phyloP scores from a whole-genome alignment of 2,113 vertebrate species.

The Campylorhamphus procurvoides region DNA sequence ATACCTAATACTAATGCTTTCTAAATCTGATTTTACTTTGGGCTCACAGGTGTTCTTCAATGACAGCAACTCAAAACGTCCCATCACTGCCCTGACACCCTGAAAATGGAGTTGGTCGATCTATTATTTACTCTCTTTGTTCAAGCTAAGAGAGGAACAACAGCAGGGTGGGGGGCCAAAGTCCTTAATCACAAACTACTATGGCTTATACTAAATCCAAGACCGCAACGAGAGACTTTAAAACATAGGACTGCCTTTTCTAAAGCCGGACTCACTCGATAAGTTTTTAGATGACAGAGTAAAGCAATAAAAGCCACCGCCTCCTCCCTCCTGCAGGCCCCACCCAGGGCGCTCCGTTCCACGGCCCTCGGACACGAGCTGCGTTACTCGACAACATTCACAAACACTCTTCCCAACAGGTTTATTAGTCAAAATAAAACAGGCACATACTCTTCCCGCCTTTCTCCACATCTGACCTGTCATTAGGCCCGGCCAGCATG shows the following conservation, averaged over 20 bases:
- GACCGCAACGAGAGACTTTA: background rate
- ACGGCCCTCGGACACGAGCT: background rate
- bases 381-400: background rate
- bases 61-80: background rate
- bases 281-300: background rate
- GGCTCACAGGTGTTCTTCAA: background rate
- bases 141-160: background rate
- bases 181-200: background rate
- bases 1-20: background rate
- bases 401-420: background rate
- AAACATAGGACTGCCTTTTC: accelerated
- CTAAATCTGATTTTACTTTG: background rate
- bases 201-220: accelerated
- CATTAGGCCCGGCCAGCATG: constrained; percentile 96
- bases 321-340: background rate
- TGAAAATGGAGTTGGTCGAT: accelerated
- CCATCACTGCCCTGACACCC: background rate
- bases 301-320: background rate
- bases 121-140: background rate
- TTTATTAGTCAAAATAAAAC: constrained; percentile 68
- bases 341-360: background rate
- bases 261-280: background rate
- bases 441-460: constrained; percentile 94
- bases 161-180: background rate
- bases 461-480: constrained; percentile 99